These are phyloP conservation scores for Sympetrum striolatum DNA, from an alignment of 2,888 invertebrate genomes.

Conservation along the genomic window DNA sequence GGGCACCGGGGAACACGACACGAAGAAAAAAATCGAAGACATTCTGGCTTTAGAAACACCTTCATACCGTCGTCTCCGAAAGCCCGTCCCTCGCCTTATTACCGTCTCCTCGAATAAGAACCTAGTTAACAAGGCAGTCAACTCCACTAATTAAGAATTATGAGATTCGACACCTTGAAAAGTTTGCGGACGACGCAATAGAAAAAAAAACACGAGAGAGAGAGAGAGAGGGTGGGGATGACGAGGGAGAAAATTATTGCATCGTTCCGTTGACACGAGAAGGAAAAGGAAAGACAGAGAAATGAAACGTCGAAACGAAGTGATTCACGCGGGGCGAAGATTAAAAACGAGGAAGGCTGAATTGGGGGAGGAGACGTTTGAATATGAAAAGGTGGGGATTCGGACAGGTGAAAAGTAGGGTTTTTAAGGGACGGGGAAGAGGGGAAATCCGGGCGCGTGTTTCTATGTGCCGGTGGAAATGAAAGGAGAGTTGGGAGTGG, in stretches of 20 bases:
- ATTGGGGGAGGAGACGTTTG: not conserved
- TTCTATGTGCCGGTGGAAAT: not conserved
- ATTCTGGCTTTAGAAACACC: too few relatives aligned
- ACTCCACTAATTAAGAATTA: too few relatives aligned
- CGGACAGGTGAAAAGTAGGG: constrained; percentile 35
- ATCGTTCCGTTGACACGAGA: not conserved
- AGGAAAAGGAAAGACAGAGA: not conserved
- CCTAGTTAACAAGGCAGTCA: too few relatives aligned
- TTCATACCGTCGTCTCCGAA: too few relatives aligned
- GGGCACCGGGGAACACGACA: too few relatives aligned
- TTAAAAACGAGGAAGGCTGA: too few relatives aligned
- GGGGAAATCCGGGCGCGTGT: not conserved
- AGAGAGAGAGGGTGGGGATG: not conserved
- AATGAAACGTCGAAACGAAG: not conserved
- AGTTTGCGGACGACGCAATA: too few relatives aligned
- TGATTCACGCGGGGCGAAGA: not conserved
- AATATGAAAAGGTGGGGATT: not conserved
- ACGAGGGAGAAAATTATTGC: not conserved
- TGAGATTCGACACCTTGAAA: too few relatives aligned
- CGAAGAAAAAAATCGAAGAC: too few relatives aligned
- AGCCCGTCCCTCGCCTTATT: too few relatives aligned
- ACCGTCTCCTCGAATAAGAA: too few relatives aligned
- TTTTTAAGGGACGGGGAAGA: not conserved
- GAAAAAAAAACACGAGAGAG: too few relatives aligned
- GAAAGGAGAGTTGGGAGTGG: not conserved